Evolutionary conservation across 2,888 invertebrate species (phyloP).

Genomic region (Cheilosia soror): DNA sequence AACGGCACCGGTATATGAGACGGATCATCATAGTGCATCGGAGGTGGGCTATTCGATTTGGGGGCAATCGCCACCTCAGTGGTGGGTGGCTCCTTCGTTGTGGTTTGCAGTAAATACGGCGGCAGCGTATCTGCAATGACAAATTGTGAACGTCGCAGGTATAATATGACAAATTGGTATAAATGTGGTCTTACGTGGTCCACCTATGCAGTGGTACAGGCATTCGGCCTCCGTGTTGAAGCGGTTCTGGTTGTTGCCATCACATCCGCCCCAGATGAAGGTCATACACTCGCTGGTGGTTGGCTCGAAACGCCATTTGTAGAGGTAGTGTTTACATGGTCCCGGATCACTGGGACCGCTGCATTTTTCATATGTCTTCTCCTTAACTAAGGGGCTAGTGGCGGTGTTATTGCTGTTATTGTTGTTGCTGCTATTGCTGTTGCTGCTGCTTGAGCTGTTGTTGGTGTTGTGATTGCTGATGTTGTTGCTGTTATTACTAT

Average conservation of each 20-base stretch:
- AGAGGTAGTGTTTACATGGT: constrained; percentile 87
- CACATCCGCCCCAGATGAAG: constrained; percentile 89
- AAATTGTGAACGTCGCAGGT: constrained; percentile 37
- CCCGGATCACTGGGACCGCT: constrained; percentile 84
- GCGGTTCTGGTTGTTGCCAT: constrained; percentile 87
- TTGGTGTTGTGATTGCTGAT: constrained; percentile 29
- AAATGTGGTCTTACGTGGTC: constrained; percentile 84
- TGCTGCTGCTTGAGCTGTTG: constrained; percentile 13
- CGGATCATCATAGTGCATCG: constrained; percentile 77
- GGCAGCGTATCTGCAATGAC: constrained; percentile 84
- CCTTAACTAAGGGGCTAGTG: constrained; percentile 78
- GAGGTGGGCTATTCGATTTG: constrained; percentile 78
- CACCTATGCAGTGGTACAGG: constrained; percentile 87
- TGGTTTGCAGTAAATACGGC: constrained; percentile 84
- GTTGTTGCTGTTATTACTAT: constrained; percentile 42
- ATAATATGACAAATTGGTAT: constrained; percentile 31
- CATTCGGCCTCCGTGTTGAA: constrained; percentile 89
- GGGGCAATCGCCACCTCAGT: constrained; percentile 82
- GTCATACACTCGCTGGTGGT: constrained; percentile 86
- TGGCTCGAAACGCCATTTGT: constrained; percentile 88
- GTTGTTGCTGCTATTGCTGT: constrained; percentile 70
- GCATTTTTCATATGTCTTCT: constrained; percentile 82
- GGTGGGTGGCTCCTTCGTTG: constrained; percentile 84
- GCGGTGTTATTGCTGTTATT: constrained; percentile 77
- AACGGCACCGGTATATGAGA: constrained; percentile 87